A percentile compares a stretch with the other conserved stretches of the same genome.
phyloP scores from a whole-genome alignment of 1,140 invertebrate genomes.

The Tetramorium parvispinum region DNA sequence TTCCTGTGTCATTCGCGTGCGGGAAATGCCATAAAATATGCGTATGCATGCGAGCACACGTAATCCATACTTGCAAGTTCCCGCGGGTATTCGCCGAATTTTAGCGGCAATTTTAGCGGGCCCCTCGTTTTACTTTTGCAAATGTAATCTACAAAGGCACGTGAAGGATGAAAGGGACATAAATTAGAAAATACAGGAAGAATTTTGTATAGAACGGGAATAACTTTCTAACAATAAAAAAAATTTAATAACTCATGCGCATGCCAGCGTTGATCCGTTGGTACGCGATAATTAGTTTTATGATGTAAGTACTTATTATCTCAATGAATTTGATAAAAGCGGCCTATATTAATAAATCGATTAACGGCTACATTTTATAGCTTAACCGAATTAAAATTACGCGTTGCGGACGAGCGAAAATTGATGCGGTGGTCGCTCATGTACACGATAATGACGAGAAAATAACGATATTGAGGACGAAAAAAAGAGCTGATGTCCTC shows the following conservation, averaged over 20 bases:
- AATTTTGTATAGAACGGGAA: background rate
- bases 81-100: constrained; percentile 51
- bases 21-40: constrained; percentile 64
- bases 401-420: background rate
- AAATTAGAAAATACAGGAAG: constrained; percentile 9
- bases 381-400: constrained; percentile 30
- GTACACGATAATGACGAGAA: background rate
- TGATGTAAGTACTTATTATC: constrained; percentile 25
- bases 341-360: constrained; percentile 17
- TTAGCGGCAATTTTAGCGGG: constrained; percentile 46
- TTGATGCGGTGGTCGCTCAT: background rate
- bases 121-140: constrained; percentile 22
- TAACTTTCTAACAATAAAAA: background rate
- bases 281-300: constrained; percentile 33
- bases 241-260: constrained; percentile 27
- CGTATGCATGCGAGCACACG: constrained; percentile 70
- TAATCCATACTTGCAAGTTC: constrained; percentile 70
- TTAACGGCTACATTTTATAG: constrained; percentile 25
- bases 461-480: constrained; percentile 1
- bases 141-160: constrained; percentile 54
- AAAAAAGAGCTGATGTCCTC: background rate
- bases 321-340: constrained; percentile 37
- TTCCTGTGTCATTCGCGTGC: background rate
- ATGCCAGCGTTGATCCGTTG: background rate
- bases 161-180: background rate